Evolutionary conservation across 2,797 vertebrate species (phyloP), one percentile per base, ranked within the genome.

Genomic region (Bucorvus abyssinicus): DNA sequence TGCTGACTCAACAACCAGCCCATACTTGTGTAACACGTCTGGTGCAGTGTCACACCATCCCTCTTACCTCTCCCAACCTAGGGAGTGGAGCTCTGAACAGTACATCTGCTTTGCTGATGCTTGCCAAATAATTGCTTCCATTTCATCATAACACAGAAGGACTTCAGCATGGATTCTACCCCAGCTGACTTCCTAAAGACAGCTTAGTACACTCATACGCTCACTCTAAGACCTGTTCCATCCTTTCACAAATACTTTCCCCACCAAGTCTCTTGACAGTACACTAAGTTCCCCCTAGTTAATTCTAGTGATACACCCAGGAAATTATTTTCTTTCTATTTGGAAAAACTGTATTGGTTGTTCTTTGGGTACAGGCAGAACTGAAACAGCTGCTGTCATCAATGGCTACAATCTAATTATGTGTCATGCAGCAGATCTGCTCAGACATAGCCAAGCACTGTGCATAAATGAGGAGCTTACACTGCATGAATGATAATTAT

Each of bases 331-430:
- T 63, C 40, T 42, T 92, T 80, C 36, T 56, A 19, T 64, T 84
- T 75, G 71, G 45, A 87, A 87, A 83, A 83, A 44, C 36, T 60
- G 26, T 74, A 53, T 23, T 55, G 20, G 56, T 64, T 91, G 71
- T 20, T 81, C 38, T 84, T 77, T 52, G 61, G 57, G 87, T 93
- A 88, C 70, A 94, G 77, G 73, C 42, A 95, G 90, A 91, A 76
- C 83, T 76, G 80, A 90, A 90, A 84, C 80, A 95, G 91, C 80
- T 90, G 83, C 80, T 90, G 40, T 68, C 52, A 93, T 52, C 77
- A 74, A 20, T n/a, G 24, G 49, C 77, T 91, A 63, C 91, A 93
- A 95, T 38, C 67, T 90, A 96, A 94, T 94, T 90, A 96, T 22
- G 47, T 92, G 87, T 91, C 89, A 88, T 47, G 70, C 47, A 89